Evolutionary conservation across 1,140 invertebrate genomes (phyloP).

Genomic region (Orius laevigatus): DNA sequence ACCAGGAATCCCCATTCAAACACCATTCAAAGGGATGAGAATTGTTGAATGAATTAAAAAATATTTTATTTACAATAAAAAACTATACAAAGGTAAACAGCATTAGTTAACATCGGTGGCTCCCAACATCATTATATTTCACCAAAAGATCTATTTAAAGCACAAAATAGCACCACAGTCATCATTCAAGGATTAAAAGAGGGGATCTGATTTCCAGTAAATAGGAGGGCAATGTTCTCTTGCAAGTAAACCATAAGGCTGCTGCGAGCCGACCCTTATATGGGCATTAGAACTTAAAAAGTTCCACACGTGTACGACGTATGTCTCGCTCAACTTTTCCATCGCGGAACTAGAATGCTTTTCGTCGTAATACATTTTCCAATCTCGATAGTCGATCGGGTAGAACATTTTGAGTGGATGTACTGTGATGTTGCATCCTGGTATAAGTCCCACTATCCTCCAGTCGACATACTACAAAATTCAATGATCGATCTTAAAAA

Average conservation of each 20-base stretch:
- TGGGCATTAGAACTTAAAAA: conserved; percentile 30
- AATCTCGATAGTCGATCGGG: conserved; percentile 42
- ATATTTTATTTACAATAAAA: no score
- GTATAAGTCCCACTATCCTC: no score
- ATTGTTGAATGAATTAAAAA: no score
- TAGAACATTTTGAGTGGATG: conserved; percentile 42
- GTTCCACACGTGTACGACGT: conserved; percentile 51
- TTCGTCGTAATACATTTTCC: conserved; percentile 42
- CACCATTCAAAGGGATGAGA: no score
- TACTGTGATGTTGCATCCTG: conserved; percentile 26
- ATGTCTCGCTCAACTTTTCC: conserved; percentile 33
- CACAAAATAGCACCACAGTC: no score
- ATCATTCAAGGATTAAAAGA: not conserved
- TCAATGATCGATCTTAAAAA: no score
- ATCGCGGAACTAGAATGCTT: conserved; percentile 27
- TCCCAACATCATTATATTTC: no score
- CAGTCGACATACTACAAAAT: no score
- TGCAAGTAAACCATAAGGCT: conserved; percentile 19
- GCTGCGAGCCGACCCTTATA: conserved; percentile 10
- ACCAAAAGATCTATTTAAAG: no score
- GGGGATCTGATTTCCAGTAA: not conserved
- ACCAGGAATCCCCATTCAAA: no score
- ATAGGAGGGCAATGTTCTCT: conserved; percentile 15
- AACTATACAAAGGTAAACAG: no score
- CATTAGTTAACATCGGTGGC: no score